phyloP scores from a whole-genome alignment of 2,113 vertebrate genomes.

The Paralichthys olivaceus region DNA sequence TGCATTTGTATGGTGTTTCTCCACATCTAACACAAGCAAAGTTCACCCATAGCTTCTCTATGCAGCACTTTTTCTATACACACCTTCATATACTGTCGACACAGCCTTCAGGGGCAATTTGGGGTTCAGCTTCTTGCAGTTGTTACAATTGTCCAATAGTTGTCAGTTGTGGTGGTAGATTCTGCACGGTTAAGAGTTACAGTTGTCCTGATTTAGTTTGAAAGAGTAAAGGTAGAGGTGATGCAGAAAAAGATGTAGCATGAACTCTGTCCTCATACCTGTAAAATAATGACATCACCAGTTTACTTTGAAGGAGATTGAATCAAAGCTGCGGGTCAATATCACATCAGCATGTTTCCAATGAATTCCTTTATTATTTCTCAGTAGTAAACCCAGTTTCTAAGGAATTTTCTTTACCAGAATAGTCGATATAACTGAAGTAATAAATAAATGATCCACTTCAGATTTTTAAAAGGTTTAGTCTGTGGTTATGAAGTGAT shows the following conservation, averaged over 20 bases:
- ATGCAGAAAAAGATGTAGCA: neutral
- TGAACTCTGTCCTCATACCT: neutral
- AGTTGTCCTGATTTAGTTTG: neutral
- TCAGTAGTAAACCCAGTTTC: neutral
- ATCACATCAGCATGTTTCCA: neutral
- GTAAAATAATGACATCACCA: neutral
- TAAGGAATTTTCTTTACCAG: neutral
- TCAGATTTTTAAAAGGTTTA: neutral
- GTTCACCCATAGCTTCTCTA: too few relatives aligned
- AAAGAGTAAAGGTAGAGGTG: too few relatives aligned
- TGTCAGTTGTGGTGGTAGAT: too few relatives aligned
- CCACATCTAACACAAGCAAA: too few relatives aligned
- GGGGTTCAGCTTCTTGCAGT: too few relatives aligned
- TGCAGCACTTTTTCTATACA: too few relatives aligned
- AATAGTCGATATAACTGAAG: neutral
- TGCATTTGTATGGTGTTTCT: neutral
- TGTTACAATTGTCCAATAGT: too few relatives aligned
- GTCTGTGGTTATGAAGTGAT: constrained; percentile 10
- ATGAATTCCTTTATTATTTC: neutral
- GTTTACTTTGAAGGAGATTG: neutral
- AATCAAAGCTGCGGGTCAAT: neutral
- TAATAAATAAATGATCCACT: constrained; percentile 10
- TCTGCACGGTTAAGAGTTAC: neutral
- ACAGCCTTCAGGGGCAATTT: too few relatives aligned
- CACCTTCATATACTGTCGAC: too few relatives aligned